Evolutionary conservation across 2,797 vertebrate genomes (phyloP).

Genomic region (Podarcis siculus): DNA sequence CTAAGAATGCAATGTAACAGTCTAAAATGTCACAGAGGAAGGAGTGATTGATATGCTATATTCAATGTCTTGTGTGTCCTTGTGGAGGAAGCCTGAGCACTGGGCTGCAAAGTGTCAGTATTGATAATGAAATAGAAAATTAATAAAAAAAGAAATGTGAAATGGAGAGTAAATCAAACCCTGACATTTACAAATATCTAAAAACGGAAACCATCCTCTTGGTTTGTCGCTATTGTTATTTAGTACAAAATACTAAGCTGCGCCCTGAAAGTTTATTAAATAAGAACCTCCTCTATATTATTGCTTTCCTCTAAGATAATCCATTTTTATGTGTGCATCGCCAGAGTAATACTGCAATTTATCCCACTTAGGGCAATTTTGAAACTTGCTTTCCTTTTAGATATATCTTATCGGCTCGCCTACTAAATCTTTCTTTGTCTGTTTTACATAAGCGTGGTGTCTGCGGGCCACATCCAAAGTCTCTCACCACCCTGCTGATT

Average conservation of each 20-base stretch:
- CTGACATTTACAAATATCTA: constrained; percentile 37
- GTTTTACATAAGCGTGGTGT: constrained; percentile 36
- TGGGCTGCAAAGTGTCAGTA: not conserved
- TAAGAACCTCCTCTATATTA: constrained; percentile 32
- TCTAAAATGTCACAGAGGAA: not conserved
- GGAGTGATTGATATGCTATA: not conserved
- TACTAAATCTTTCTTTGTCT: constrained; percentile 19
- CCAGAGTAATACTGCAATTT: constrained; percentile 32
- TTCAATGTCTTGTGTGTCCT: not conserved
- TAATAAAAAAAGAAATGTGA: constrained; percentile 13
- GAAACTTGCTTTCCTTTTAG: constrained; percentile 39
- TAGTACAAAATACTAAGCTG: constrained; percentile 21
- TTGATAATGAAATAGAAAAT: constrained; percentile 20
- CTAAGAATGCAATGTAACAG: too few species aligned
- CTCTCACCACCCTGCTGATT: not conserved
- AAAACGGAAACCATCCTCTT: not conserved
- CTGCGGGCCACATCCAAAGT: not conserved
- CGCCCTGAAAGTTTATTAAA: constrained; percentile 41
- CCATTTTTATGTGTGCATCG: constrained; percentile 20
- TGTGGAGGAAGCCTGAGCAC: not conserved
- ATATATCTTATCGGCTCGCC: constrained; percentile 20
- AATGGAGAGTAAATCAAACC: not conserved
- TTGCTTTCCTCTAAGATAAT: constrained; percentile 47
- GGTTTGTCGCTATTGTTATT: constrained; percentile 8
- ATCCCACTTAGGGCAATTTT: constrained; percentile 36